A percentile compares a stretch with the other conserved stretches of the same genome.
These are phyloP conservation scores for Subanguina moxae DNA, from an alignment of 1,140 invertebrate genomes.

Conservation along the genomic window DNA sequence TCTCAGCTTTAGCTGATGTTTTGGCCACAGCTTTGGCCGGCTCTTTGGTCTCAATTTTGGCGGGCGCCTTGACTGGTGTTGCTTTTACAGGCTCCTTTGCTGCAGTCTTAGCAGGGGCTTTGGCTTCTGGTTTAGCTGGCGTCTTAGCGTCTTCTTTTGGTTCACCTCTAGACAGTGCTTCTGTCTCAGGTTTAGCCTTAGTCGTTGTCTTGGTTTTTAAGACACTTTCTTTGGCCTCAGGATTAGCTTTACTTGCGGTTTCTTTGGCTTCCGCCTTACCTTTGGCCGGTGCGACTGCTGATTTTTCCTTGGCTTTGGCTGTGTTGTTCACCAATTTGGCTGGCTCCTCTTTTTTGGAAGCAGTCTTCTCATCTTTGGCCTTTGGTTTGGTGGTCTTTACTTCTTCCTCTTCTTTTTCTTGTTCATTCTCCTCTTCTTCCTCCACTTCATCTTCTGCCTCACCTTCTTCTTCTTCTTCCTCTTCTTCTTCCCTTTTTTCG, in stretches of 20 bases:
- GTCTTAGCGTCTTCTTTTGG: background rate
- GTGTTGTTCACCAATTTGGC: background rate
- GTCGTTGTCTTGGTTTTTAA: constrained; percentile 7
- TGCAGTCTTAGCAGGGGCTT: background rate
- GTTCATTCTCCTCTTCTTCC: constrained; percentile 19
- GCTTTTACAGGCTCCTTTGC: background rate
- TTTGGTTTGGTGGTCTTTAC: constrained; percentile 7
- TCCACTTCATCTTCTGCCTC: constrained; percentile 36
- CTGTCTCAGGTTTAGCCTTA: constrained; percentile 4
- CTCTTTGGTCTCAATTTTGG: background rate
- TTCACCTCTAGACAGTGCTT: background rate
- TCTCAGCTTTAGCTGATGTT: background rate
- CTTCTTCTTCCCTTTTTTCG: constrained; percentile 11
- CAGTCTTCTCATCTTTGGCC: constrained; percentile 20
- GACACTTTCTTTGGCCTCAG: background rate
- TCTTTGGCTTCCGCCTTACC: background rate
- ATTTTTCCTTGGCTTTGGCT: constrained; percentile 7
- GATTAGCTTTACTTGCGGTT: background rate
- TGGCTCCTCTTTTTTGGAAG: constrained; percentile 19
- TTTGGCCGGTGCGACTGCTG: background rate
- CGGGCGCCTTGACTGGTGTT: background rate
- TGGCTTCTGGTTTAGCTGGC: background rate
- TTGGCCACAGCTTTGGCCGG: background rate
- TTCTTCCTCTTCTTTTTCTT: constrained; percentile 22
- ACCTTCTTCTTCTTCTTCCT: constrained; percentile 17